phyloP scores from a whole-genome alignment of 2,888 invertebrate genomes.

The Dasypolia templi region DNA sequence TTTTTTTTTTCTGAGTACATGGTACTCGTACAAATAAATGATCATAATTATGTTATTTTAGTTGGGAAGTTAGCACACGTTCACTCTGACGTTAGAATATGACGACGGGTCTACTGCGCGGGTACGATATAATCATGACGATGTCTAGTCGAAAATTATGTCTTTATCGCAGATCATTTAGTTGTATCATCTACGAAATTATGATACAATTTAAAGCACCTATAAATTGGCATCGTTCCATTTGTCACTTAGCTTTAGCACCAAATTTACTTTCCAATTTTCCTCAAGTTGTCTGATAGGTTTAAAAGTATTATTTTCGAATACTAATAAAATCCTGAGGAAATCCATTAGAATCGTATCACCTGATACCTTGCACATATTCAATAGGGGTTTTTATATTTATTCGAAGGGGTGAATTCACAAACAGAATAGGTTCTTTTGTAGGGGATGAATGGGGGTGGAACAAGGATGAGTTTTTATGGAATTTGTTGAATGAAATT shows the following conservation, averaged over 20 bases:
- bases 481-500: conserved; percentile 43
- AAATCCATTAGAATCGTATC: conserved; percentile 52
- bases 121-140: background rate
- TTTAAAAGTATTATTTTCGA: conserved; percentile 8
- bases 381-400: conserved; percentile 42
- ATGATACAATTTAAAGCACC: background rate
- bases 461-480: conserved; percentile 34
- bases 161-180: background rate
- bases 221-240: background rate
- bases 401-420: conserved; percentile 44
- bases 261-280: conserved; percentile 3
- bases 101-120: no score
- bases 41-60: no score
- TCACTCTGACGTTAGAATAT: background rate
- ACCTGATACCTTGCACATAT: conserved; percentile 59
- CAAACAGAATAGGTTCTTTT: conserved; percentile 54
- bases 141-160: background rate
- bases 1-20: no score
- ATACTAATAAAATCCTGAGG: conserved; percentile 37
- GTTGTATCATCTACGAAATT: background rate
- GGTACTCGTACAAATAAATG: no score
- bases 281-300: conserved; percentile 15
- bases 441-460: conserved; percentile 37
- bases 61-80: background rate
- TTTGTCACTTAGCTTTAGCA: background rate